Base-by-base conservation (phyloP, 1,140 invertebrate genomes). In the Mylabris phalerata region DNA sequence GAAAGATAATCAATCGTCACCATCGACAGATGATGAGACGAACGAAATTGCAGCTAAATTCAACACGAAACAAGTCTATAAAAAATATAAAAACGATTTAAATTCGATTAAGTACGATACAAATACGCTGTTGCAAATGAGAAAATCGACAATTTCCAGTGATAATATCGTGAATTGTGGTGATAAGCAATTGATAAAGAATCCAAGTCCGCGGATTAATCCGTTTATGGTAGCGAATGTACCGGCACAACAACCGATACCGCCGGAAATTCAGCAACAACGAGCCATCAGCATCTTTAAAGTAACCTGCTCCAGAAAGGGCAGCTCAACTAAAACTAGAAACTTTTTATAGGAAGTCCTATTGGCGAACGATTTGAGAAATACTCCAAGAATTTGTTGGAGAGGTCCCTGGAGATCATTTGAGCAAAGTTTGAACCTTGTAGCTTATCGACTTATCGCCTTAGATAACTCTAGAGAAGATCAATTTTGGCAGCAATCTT, bases 241-340 rank as follows among this genome's bases (percentile, higher is more conserved):
- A 42, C 75, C 80, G 43, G 79, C 81, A 59, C 74, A 80, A 26
- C 79, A 82, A 65, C 77, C 80, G 1, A 78, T 84, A 9, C 84
- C 81, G 24, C 84, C 84, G 4, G 88, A 90, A 68, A 84, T 88
- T 25, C 86, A 89, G 65, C 82, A 84, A 59, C 88, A 92, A 72
- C 81, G 85, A 59, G 82, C 82, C 51, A 79, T 81, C 13, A 91
- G 89, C 56, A 87, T 92, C 45, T 84, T 85, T 52, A 93, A 92
- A 79, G 89, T 88, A 73, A 19, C 19, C 19, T 19, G 19, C 19
- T 19, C 19, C 19, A 2, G 19, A 19, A 19, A 19, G 19, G 19
- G 19, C 19, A 1, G 19, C 19, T 2, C 19, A 19, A 19, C 19
- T 19, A 19, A 19, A 19, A 19, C 19, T 19, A 19, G 19, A 19